Evolutionary conservation across 2,888 invertebrate genomes (phyloP).

Genomic region (Sarcophaga caerulescens): DNA sequence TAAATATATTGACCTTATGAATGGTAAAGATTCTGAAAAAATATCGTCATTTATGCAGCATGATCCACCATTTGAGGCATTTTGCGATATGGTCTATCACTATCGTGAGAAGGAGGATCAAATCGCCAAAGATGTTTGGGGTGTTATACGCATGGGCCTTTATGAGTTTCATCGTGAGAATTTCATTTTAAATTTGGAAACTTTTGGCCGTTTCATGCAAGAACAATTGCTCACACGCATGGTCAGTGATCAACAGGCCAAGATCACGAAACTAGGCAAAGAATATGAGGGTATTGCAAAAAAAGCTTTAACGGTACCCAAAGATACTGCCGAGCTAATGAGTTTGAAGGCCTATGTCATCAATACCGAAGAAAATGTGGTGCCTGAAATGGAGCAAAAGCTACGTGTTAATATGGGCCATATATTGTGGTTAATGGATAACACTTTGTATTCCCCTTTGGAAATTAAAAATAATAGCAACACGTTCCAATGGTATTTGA

Average conservation of each 20-base stretch:
- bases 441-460: constrained; percentile 88
- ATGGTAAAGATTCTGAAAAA: constrained; percentile 84
- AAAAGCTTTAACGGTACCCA: constrained; percentile 89
- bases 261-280: constrained; percentile 90
- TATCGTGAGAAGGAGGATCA: constrained; percentile 85
- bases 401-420: constrained; percentile 86
- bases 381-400: constrained; percentile 89
- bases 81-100: constrained; percentile 83
- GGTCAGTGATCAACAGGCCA: constrained; percentile 89
- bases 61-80: constrained; percentile 86
- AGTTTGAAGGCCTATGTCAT: constrained; percentile 89
- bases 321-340: constrained; percentile 93
- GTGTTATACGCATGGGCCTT: constrained; percentile 89
- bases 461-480: constrained; percentile 95
- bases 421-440: constrained; percentile 92
- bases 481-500: constrained; percentile 93
- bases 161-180: constrained; percentile 92
- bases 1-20: constrained; percentile 88
- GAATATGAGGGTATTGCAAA: constrained; percentile 92
- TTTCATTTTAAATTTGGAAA: constrained; percentile 87
- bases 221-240: constrained; percentile 88
- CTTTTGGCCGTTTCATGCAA: constrained; percentile 86
- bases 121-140: constrained; percentile 83
- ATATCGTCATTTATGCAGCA: constrained; percentile 87
- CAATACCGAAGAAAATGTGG: constrained; percentile 86